Conservation (phyloP, 2,888 invertebrate genomes). For the Cantharis nigra region DNA sequence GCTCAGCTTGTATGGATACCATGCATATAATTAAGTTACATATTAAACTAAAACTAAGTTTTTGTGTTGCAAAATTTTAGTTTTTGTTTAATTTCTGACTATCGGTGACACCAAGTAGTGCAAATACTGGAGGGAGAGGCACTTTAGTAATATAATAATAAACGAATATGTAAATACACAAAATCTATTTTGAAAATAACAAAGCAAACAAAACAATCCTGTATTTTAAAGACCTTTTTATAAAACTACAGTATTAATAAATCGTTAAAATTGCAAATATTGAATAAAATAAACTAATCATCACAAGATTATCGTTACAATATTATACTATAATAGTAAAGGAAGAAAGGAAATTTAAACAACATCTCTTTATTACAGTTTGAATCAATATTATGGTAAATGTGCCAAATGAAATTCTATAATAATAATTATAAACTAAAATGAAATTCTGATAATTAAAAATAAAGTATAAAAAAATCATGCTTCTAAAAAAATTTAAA, state of each 20-base stretch:
- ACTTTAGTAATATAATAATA: constrained; percentile 30
- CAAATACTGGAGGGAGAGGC: constrained; percentile 55
- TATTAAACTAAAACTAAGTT: constrained; percentile 37
- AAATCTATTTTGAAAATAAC: constrained; percentile 22
- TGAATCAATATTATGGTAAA: background rate
- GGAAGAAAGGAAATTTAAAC: background rate
- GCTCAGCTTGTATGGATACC: constrained; percentile 45
- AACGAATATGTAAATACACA: constrained; percentile 25
- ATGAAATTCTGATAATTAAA: background rate
- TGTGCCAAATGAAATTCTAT: background rate
- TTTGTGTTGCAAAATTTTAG: background rate
- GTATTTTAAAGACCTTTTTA: constrained; percentile 37
- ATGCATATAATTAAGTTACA: constrained; percentile 52
- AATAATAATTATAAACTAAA: background rate
- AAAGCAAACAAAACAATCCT: constrained; percentile 14
- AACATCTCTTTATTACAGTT: background rate
- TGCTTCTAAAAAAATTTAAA: constrained; percentile 6
- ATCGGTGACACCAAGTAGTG: constrained; percentile 52
- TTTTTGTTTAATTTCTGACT: constrained; percentile 39
- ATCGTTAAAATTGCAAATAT: constrained; percentile 10
- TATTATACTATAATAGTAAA: background rate
- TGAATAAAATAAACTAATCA: constrained; percentile 5
- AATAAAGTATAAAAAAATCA: constrained; percentile 6
- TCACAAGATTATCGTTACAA: background rate
- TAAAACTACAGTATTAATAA: constrained; percentile 47